Evolutionary conservation across 2,888 invertebrate species (phyloP).

Genomic region (Tipula unca): DNA sequence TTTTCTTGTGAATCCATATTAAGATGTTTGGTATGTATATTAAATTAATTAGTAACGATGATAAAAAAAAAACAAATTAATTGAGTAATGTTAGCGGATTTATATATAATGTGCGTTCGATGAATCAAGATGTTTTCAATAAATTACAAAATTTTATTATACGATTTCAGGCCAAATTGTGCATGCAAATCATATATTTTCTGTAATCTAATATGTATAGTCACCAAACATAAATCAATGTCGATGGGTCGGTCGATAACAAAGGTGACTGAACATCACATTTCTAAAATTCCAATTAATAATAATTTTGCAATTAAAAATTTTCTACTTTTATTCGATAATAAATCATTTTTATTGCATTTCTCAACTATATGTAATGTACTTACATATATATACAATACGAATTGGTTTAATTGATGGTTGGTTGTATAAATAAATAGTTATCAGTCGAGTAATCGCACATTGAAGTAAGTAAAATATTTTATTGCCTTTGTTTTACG

Average conservation of each 20-base stretch:
- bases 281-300: not conserved
- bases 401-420: not conserved
- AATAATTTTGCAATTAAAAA: not conserved
- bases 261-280: not conserved
- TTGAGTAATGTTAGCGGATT: not conserved
- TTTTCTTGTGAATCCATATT: not conserved
- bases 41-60: not conserved
- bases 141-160: too few relatives aligned
- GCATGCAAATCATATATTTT: too few relatives aligned
- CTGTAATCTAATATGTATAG: too few relatives aligned
- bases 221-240: not conserved
- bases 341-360: not conserved
- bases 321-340: not conserved
- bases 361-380: not conserved
- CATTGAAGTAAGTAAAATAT: not conserved
- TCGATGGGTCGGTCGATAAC: not conserved
- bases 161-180: too few relatives aligned
- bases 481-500: not conserved
- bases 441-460: not conserved
- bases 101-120: not conserved
- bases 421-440: not conserved
- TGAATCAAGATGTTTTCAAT: too few relatives aligned
- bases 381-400: not conserved
- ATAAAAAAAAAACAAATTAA: not conserved
- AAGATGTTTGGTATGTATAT: not conserved